Conservation (phyloP, 2,113 vertebrate species). For the Stomatorhinus ivindoensis region DNA sequence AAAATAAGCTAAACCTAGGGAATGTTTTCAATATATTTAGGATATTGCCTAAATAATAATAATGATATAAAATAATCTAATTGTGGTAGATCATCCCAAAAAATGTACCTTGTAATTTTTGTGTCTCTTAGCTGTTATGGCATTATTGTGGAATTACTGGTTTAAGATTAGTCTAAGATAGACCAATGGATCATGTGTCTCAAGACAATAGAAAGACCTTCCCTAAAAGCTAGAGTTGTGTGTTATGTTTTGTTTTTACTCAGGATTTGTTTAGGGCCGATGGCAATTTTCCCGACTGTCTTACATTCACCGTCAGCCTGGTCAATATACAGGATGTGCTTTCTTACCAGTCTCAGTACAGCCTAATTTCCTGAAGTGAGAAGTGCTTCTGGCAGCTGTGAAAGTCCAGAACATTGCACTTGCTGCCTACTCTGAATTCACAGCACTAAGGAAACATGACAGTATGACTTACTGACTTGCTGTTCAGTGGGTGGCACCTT, state of each 20-base stretch:
- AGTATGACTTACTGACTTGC: neutral
- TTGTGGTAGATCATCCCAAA: neutral
- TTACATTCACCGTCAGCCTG: neutral
- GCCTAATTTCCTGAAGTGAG: neutral
- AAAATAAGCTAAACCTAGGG: neutral
- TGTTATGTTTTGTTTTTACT: neutral
- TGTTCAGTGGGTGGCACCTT: neutral
- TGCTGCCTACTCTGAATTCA: neutral
- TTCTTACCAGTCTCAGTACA: neutral
- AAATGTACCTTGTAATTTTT: neutral
- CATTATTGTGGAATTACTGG: neutral
- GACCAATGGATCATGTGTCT: neutral
- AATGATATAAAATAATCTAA: neutral
- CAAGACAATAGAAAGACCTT: neutral
- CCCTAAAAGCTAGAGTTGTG: neutral
- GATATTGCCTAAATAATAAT: neutral
- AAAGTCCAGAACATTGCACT: conserved; percentile 19
- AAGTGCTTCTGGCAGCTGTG: neutral
- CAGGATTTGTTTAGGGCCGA: neutral
- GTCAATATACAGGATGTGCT: neutral
- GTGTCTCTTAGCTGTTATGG: neutral
- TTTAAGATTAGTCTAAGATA: neutral
- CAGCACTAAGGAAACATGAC: neutral
- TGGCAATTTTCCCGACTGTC: neutral
- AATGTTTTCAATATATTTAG: neutral